A percentile compares a stretch with the other conserved stretches of the same genome.
phyloP scores from a whole-genome alignment of 2,113 vertebrate genomes.

The Hemiprocne comata region DNA sequence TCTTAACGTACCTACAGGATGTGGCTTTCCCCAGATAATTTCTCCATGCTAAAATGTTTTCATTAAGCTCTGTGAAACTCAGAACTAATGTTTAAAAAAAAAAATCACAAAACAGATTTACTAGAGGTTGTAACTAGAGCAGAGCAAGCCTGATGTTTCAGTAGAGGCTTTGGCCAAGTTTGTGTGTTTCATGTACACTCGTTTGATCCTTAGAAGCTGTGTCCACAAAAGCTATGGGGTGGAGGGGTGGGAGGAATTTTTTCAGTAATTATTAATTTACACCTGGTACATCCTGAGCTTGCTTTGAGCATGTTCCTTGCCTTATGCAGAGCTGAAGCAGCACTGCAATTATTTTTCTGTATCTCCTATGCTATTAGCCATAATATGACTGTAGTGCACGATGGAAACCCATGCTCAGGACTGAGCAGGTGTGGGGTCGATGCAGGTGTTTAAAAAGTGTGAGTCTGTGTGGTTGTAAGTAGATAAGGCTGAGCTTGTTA shows the following conservation, averaged over 20 bases:
- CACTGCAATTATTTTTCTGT: background rate
- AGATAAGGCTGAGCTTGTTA: background rate
- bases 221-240: background rate
- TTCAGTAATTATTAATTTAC: background rate
- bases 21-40: background rate
- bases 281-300: background rate
- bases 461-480: background rate
- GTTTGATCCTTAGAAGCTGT: background rate
- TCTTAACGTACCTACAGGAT: constrained; percentile 24
- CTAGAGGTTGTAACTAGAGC: background rate
- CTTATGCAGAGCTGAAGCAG: background rate
- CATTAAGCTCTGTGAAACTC: background rate
- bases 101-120: background rate
- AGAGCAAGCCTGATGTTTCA: background rate
- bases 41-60: background rate
- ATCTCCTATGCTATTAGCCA: background rate
- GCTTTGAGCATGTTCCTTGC: background rate
- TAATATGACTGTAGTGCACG: background rate
- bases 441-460: background rate
- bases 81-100: background rate
- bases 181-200: background rate
- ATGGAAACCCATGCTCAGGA: background rate
- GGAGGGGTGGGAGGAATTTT: background rate
- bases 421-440: background rate
- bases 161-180: background rate